A percentile compares a stretch with the other conserved stretches of the same genome.
phyloP scores from a whole-genome alignment of 30 jellyfish, hydroid and myxozoan genomes.

The Cassiopea andromeda region DNA sequence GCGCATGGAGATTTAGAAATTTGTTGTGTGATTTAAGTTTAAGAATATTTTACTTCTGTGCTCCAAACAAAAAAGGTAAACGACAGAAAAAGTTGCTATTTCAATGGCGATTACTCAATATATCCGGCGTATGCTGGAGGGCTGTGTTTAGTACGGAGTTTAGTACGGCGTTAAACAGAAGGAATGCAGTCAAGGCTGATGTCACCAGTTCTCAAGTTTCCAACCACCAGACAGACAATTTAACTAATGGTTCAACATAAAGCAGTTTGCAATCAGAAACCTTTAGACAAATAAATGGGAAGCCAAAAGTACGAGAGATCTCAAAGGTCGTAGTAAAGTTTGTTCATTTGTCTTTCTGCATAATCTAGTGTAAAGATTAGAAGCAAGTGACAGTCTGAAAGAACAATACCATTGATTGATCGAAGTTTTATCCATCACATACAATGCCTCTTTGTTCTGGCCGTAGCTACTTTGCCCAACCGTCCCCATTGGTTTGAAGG shows the following conservation, averaged over 20 bases:
- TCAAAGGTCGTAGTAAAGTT: constrained; percentile 2
- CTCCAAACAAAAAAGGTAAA: no score
- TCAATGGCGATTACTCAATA: no score
- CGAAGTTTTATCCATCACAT: background rate
- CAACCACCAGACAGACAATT: background rate
- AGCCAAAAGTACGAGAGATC: background rate
- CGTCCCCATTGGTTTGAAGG: no score
- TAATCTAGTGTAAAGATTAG: constrained; percentile 17
- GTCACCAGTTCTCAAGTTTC: background rate
- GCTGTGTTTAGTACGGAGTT: no score
- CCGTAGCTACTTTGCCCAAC: no score
- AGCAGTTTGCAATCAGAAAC: background rate
- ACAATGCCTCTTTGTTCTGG: background rate
- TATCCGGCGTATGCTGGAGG: no score
- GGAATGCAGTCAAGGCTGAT: no score
- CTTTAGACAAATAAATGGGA: background rate
- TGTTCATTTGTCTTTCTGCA: background rate
- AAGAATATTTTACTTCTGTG: no score
- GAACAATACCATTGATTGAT: background rate
- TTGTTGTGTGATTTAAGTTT: no score
- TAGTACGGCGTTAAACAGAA: background rate
- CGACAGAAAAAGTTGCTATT: no score
- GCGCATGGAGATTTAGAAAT: no score
- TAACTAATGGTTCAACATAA: background rate
- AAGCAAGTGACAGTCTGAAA: background rate